Evolutionary conservation across 2,113 vertebrate genomes (phyloP).

Genomic region (Probosciger aterrimus): DNA sequence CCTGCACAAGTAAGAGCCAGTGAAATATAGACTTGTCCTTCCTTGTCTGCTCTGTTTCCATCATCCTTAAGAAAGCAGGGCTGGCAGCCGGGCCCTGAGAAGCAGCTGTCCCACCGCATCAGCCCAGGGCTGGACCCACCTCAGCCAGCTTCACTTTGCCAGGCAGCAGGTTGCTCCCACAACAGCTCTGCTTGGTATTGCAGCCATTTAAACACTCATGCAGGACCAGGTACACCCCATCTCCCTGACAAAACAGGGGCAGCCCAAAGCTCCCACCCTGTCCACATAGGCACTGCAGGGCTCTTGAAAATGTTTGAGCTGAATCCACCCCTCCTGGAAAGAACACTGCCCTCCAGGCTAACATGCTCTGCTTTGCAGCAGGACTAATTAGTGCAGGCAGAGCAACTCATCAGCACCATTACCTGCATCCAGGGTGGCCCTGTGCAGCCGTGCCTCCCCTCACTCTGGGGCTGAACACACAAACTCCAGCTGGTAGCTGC

Average conservation of each 20-base stretch:
- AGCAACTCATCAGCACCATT: neutral
- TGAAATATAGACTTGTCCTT: neutral
- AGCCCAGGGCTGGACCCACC: neutral
- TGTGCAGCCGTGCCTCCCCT: rapidly evolving
- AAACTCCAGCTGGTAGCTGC: neutral
- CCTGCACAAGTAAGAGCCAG: neutral
- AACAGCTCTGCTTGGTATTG: neutral
- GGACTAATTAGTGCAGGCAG: neutral
- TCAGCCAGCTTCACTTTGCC: neutral
- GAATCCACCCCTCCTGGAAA: neutral
- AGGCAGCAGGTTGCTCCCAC: no score
- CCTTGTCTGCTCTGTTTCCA: neutral
- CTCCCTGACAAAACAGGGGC: neutral
- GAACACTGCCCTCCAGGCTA: rapidly evolving
- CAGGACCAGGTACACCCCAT: neutral
- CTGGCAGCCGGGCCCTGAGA: neutral
- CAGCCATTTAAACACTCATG: rapidly evolving
- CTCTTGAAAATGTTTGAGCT: neutral
- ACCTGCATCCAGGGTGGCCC: neutral
- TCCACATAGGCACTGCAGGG: neutral
- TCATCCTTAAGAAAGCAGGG: neutral
- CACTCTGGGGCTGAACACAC: neutral
- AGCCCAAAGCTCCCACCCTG: neutral
- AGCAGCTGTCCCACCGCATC: neutral
- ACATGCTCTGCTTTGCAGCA: neutral